Conservation (phyloP, 2,797 vertebrate species). For the Meriones psammophilus region DNA sequence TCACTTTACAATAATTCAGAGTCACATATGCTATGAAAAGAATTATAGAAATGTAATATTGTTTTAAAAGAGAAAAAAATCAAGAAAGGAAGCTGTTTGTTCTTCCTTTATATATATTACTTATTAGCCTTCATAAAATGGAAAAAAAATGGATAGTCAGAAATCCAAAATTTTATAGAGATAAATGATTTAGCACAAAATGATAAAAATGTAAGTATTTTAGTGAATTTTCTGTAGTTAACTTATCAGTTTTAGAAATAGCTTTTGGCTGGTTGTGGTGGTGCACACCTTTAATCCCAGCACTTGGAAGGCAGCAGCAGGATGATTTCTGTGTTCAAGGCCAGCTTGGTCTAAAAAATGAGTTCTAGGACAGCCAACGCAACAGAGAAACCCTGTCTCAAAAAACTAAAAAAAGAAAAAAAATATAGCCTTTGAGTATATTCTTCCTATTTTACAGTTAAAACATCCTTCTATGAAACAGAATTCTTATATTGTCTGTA, state of each 20-base stretch:
- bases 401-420: not conserved
- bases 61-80: constrained; percentile 15
- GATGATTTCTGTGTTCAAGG: too few species aligned
- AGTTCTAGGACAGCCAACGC: too few species aligned
- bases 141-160: constrained; percentile 7
- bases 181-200: constrained; percentile 15
- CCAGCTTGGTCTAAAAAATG: too few species aligned
- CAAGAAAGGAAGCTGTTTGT: not conserved
- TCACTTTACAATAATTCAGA: not conserved
- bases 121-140: constrained; percentile 37
- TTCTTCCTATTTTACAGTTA: not conserved
- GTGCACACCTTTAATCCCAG: too few species aligned
- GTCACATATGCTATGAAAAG: not conserved
- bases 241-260: constrained; percentile 39
- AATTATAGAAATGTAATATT: not conserved
- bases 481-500: not conserved
- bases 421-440: constrained; percentile 30
- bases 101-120: not conserved
- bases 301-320: too few species aligned
- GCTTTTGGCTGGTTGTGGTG: too few species aligned
- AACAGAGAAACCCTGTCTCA: too few species aligned
- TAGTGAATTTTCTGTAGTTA: constrained; percentile 39
- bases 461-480: constrained; percentile 2
- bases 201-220: constrained; percentile 23
- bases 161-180: constrained; percentile 26